Conservation (phyloP, 2,888 invertebrate genomes). For the Nymphalis c-album region DNA sequence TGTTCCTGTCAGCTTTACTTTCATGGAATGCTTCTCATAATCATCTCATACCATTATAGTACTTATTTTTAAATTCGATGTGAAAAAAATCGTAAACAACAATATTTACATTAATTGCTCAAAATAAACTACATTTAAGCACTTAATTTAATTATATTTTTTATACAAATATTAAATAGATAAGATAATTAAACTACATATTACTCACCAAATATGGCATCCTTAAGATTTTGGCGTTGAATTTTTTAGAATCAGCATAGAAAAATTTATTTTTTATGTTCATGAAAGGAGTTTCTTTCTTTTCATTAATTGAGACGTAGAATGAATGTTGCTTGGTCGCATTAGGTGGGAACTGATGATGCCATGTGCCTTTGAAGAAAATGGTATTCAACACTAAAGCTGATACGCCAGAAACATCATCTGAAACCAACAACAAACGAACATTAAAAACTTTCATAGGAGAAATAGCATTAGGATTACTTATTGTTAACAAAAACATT, state of each 20-base stretch:
- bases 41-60: not conserved
- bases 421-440: constrained; percentile 51
- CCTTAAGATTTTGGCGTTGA: constrained; percentile 86
- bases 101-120: not conserved
- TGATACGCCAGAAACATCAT: constrained; percentile 82
- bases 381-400: constrained; percentile 88
- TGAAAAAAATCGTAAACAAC: too few species aligned
- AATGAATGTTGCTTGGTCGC: constrained; percentile 83
- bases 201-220: constrained; percentile 85
- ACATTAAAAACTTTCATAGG: too few species aligned
- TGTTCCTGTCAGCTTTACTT: too few species aligned
- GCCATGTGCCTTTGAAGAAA: constrained; percentile 92
- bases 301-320: constrained; percentile 72
- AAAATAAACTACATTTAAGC: not conserved
- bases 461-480: too few species aligned
- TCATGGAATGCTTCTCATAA: too few species aligned
- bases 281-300: constrained; percentile 84
- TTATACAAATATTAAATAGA: not conserved
- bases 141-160: not conserved
- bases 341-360: constrained; percentile 84
- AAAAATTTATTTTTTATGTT: constrained; percentile 84
- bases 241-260: constrained; percentile 81
- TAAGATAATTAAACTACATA: not conserved
- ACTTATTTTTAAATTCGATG: too few species aligned
- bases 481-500: too few species aligned